phyloP scores from a whole-genome alignment of 1,140 invertebrate genomes.

The Papilio dardanus region DNA sequence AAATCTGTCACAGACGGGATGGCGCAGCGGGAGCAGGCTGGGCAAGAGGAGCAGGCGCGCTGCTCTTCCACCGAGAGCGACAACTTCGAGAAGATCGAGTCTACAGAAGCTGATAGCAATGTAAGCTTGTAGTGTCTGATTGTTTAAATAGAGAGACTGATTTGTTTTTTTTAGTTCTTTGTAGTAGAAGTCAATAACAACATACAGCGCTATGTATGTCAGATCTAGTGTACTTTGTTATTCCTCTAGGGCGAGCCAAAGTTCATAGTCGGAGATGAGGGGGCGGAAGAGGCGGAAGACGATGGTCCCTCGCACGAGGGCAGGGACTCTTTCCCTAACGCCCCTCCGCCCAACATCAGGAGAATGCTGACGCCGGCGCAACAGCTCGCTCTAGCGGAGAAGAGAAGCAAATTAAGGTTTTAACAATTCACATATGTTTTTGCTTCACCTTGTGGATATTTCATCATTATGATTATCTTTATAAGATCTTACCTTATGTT shows the following conservation, averaged over 20 bases:
- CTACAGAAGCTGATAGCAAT: constrained; percentile 55
- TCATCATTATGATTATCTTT: not conserved
- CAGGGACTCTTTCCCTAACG: constrained; percentile 68
- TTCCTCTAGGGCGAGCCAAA: constrained; percentile 47
- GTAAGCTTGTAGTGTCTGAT: constrained; percentile 46
- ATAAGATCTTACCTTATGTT: too few species aligned
- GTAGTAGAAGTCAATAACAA: not conserved
- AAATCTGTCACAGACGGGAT: constrained; percentile 53
- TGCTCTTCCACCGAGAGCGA: constrained; percentile 79
- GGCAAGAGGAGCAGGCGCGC: constrained; percentile 57
- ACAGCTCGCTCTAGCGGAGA: constrained; percentile 74
- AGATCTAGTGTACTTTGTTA: not conserved
- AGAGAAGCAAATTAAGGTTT: constrained; percentile 65
- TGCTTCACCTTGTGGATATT: not conserved
- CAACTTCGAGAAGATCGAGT: constrained; percentile 77
- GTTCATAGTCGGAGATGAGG: constrained; percentile 69
- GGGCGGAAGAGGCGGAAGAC: constrained; percentile 47
- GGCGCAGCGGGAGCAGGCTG: constrained; percentile 51
- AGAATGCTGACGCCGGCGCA: constrained; percentile 65
- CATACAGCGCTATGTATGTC: not conserved
- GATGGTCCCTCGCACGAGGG: constrained; percentile 72
- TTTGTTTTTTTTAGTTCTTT: not conserved
- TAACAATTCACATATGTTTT: not conserved
- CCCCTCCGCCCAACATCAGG: constrained; percentile 62
- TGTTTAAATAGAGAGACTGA: too few species aligned